Base-by-base conservation (phyloP, 2,888 invertebrate genomes). In the Sminthurinus aureus region DNA sequence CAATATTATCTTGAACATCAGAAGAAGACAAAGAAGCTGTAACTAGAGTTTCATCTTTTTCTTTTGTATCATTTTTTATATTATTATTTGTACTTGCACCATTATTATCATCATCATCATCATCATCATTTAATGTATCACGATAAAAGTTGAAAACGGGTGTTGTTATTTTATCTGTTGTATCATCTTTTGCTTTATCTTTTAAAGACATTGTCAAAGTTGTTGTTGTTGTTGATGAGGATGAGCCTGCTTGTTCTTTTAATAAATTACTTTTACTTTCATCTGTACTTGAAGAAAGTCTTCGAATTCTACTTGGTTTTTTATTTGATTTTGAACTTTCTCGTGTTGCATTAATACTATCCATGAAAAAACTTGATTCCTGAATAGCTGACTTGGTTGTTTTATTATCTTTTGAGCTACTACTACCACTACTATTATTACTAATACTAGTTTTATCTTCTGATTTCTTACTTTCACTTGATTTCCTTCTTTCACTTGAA, bases 301-400 rank as follows among this genome's bases (percentile, higher is more conserved):
- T 92, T 74, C 96, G 93, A 91, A 96, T 96, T 84, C 95, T 92
- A 11, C 22, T 71, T 22, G 22, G 67, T 13, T n/a, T 6, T 90
- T 96, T 97, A 89, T 94, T 93, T 0, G 94, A 93, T 86, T 87
- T 88, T 3, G 83, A 24, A 4, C 20, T 38, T 11, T 78, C 22
- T n/a, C 67, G 38, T 9, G 71, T 73, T 0, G 95, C 95, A 87
- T 93, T 93, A 64, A 98, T 91, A 0, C 97, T 97, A 90, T 97
- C 97, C 94, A 97, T 97, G 90, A 98, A 98, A 91, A 96, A 94
- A 89, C 96, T 96, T 90, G 97, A 97, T 90, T 98, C 98, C 90
- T 96, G 94, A 77, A 88, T 78, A 3, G 58, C 69, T 51, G 83
- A 79, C 0, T 50, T 22, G 71, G 80, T 82, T 52, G 67, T 83